These are phyloP conservation scores for Mimumesa dahlbomi DNA, from an alignment of 2,888 invertebrate species.

Conservation along the genomic window DNA sequence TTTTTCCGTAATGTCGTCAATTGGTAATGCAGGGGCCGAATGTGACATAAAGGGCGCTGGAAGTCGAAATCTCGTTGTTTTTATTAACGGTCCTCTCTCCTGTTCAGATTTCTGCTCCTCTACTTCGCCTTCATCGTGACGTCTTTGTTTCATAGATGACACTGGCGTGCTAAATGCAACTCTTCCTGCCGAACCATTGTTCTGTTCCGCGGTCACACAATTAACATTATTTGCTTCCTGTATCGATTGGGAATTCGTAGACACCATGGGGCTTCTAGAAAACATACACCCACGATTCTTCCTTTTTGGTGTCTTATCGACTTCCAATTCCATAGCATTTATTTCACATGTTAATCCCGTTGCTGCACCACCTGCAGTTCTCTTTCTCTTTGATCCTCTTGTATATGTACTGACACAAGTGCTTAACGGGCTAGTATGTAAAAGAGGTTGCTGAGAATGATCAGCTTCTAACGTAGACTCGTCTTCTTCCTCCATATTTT, in stretches of 20 bases:
- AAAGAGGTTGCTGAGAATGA: constrained; percentile 57
- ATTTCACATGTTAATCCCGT: constrained; percentile 88
- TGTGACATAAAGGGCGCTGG: constrained; percentile 72
- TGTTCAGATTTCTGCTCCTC: constrained; percentile 54
- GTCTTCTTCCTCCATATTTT: constrained; percentile 65
- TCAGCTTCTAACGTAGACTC: constrained; percentile 77
- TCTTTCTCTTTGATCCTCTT: constrained; percentile 75
- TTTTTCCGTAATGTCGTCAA: constrained; percentile 44
- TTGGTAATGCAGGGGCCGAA: constrained; percentile 51
- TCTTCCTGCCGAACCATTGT: constrained; percentile 77
- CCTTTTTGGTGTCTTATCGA: constrained; percentile 85
- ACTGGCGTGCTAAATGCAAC: constrained; percentile 93
- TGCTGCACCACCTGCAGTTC: constrained; percentile 42
- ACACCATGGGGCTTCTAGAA: constrained; percentile 78
- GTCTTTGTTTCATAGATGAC: constrained; percentile 78
- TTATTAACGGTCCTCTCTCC: constrained; percentile 72
- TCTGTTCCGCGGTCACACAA: constrained; percentile 37
- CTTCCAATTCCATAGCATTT: constrained; percentile 84
- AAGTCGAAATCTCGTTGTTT: constrained; percentile 85
- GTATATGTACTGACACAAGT: constrained; percentile 62
- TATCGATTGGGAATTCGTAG: constrained; percentile 31
- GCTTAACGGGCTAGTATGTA: constrained; percentile 75
- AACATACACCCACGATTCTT: constrained; percentile 81
- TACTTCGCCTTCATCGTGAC: constrained; percentile 45
- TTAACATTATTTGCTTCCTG: constrained; percentile 37